These are phyloP conservation scores for Galerucella nymphaeae DNA, from an alignment of 2,888 invertebrate genomes.

Conservation along the genomic window DNA sequence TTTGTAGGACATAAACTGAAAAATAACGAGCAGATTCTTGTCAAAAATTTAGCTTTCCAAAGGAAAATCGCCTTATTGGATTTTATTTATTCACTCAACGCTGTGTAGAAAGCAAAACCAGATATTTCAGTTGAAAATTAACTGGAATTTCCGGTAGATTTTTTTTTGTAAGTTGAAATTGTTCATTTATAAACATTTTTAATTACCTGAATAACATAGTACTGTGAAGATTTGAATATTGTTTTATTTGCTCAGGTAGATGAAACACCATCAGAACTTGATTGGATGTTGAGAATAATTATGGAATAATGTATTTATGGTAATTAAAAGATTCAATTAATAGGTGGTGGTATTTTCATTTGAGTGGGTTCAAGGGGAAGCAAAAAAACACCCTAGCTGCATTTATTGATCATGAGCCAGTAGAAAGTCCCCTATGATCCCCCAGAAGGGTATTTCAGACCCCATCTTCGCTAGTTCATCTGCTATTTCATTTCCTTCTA, in stretches of 20 bases:
- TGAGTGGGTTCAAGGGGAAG: too few species aligned
- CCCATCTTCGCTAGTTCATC: too few species aligned
- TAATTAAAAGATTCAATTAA: not conserved
- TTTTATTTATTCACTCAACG: slow-evolving; percentile 12
- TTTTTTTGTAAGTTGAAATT: too few species aligned
- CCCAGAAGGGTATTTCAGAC: too few species aligned
- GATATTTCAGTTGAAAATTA: not conserved
- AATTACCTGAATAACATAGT: too few species aligned
- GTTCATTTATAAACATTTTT: too few species aligned
- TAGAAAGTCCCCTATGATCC: too few species aligned
- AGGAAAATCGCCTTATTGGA: slow-evolving; percentile 15
- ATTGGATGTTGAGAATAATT: slow-evolving; percentile 17
- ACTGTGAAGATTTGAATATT: too few species aligned
- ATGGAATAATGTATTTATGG: slow-evolving; percentile 9
- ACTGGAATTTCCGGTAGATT: not conserved
- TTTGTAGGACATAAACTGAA: not conserved
- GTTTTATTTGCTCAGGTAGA: not conserved
- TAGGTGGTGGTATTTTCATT: not conserved
- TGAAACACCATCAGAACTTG: slow-evolving; percentile 12
- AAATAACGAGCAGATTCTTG: not conserved
- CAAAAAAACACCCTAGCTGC: too few species aligned
- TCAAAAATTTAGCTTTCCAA: not conserved
- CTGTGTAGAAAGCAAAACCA: not conserved
- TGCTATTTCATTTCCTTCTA: too few species aligned
- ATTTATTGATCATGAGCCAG: too few species aligned